Evolutionary conservation across 2,888 invertebrate genomes (phyloP), one percentile per base, ranked within the genome.

Genomic region (Dermolepida albohirtum): DNA sequence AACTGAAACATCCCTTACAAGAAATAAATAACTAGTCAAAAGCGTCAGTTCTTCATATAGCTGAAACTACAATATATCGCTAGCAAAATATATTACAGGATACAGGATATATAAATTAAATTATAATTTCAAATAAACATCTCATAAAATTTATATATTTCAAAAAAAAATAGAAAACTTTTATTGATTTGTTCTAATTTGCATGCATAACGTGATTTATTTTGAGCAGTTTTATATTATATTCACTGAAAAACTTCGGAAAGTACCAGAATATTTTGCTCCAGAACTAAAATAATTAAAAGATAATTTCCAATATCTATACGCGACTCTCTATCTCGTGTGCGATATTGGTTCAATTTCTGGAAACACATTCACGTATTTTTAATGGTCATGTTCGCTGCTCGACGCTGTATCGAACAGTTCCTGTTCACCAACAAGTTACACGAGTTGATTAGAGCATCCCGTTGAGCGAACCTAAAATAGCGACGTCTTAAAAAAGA

Each of bases 371-470:
- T 47, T 17, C 14, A 47, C 47, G 47, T 14, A 34, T 34, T 47
- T 47, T 47, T 47, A 47, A 47, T 17, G 47, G 17, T 47, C 47
- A 47, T 47, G 47, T 47, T 34, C 34, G 10, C 16, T 6, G 47
- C 47, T 47, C 14, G 47, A 1, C 22, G 50, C 17, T 11, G 22
- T 27, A n/a, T 10, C 27, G 50, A 49, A 49, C 49, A 49, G 22
- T 11, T 50, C 27, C 22, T 50, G 50, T 50, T 50, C 16, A 50
- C 50, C 50, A 50, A 50, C 50, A 50, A 50, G 50, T 50, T 50
- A 50, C 50, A 50, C 27, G 27, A 50, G 50, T 50, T 50, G 50
- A 50, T 22, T 50, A 27, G 50, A 50, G 50, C 12, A n/a, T n/a
- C 11, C 11, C 50, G 8, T 50, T 22, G 8, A 8, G 50, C 47